Conservation (phyloP, 1,140 invertebrate species). For the Caenorhabditis remanei region DNA sequence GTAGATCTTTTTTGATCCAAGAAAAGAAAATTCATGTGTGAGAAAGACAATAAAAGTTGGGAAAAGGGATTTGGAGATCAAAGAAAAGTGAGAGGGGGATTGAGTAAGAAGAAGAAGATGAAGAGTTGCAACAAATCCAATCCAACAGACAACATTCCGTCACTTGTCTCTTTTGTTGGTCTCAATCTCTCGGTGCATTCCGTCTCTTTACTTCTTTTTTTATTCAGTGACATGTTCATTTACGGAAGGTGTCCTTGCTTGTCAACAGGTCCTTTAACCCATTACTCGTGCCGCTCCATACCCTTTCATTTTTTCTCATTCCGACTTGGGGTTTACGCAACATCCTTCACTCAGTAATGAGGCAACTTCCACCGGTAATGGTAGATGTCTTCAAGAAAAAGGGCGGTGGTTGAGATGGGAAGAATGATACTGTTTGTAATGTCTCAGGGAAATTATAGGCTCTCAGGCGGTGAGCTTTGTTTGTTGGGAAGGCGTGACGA, state of each 20-base stretch:
- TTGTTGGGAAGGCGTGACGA: background rate
- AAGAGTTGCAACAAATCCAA: slow-evolving; percentile 43
- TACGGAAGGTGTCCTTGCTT: slow-evolving; percentile 55
- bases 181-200: background rate
- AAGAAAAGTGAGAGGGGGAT: background rate
- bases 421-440: background rate
- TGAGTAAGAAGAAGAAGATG: background rate
- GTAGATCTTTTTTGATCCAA: background rate
- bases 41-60: slow-evolving; percentile 39
- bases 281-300: slow-evolving; percentile 54
- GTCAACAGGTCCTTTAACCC: slow-evolving; percentile 52
- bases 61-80: slow-evolving; percentile 8
- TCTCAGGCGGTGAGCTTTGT: background rate
- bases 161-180: background rate
- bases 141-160: background rate
- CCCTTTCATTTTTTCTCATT: slow-evolving; percentile 39
- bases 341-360: slow-evolving; percentile 32
- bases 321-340: slow-evolving; percentile 51
- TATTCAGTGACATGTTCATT: slow-evolving; percentile 44
- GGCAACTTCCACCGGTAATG: slow-evolving; percentile 53
- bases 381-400: background rate
- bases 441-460: background rate
- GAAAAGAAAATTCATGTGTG: background rate
- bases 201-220: background rate
- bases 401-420: background rate